A percentile compares a stretch with the other conserved stretches of the same genome.
phyloP scores from a whole-genome alignment of 1,140 invertebrate species.

The Anastatus disparis region DNA sequence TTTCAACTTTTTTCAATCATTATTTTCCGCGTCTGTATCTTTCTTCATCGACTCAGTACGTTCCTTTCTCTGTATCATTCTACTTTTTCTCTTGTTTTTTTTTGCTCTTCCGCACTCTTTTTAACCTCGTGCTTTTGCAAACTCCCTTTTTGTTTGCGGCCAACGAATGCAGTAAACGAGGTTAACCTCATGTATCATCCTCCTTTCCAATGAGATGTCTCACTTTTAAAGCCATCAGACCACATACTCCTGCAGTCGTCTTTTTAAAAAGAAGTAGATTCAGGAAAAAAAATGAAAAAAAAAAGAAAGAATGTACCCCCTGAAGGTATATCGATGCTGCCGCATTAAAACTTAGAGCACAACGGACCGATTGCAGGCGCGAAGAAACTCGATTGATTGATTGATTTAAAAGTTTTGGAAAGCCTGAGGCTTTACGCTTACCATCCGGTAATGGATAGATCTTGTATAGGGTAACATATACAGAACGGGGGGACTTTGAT shows the following conservation, averaged over 20 bases:
- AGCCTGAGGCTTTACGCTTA: constrained; percentile 18
- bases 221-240: constrained; percentile 34
- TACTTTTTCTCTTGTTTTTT: neutral
- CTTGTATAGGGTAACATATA: neutral
- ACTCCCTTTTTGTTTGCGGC: neutral
- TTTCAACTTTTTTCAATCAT: constrained; percentile 21
- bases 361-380: constrained; percentile 18
- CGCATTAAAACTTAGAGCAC: constrained; percentile 44
- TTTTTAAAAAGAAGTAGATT: constrained; percentile 9
- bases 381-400: constrained; percentile 46
- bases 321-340: no score
- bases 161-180: no score
- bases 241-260: neutral
- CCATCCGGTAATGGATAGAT: constrained; percentile 32
- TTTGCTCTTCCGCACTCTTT: neutral
- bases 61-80: no score
- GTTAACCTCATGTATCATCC: constrained; percentile 42
- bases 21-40: constrained; percentile 5
- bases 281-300: no score
- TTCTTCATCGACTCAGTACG: no score
- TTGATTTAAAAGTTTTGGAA: constrained; percentile 47
- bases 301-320: no score
- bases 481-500: neutral
- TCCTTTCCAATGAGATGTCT: constrained; percentile 37
- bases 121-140: neutral